Evolutionary conservation across 1,140 invertebrate genomes (phyloP), one percentile per base, ranked within the genome.

Genomic region (Stenopsyche tienmushanensis): DNA sequence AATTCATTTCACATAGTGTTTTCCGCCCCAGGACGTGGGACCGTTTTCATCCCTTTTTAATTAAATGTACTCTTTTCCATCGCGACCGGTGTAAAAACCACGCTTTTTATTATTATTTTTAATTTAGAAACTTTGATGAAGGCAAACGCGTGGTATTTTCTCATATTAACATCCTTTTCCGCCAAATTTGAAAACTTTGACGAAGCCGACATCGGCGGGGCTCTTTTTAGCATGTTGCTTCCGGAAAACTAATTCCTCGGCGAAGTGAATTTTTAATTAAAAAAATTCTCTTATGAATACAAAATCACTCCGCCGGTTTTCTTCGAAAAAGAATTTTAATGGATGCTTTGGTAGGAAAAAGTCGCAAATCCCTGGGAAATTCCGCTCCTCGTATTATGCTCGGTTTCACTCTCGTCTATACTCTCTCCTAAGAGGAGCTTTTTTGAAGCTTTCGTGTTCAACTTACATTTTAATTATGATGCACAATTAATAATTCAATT

Each of bases 191-290:
- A 60, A 60, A 60, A 60, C 39, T 39, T 60, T 60, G 57, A 60
- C 39, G 57, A 60, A 34, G 39, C n/a, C 42, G 23, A 21, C 29
- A 39, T 17, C 7, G 15, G 26, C 41, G 21, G 24, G 29, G 34
- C 54, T 54, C 39, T 34, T 34, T 29, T 15, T n/a, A 54, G 52
- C 39, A 54, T 34, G 25, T 29, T 18, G 39, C 52, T 54, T n/a
- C 29, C 29, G 54, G 34, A 29, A 57, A 60, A 47, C 42, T 60
- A 60, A 60, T 45, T 60, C 57, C 41, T 34, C 21, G 54, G 18
- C 57, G 42, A 47, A 47, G 57, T 34, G 42, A 60, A 60, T 60
- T 60, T 60, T 60, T 60, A 60, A 60, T 60, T 60, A 60, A 60
- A 60, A 54, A 60, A 60, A 57, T 57, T 23, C n/a, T 57, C 54